Percentiles rank a stretch among this genome's conserved stretches.
phyloP scores from a whole-genome alignment of 2,888 invertebrate genomes.

The Muscina levida region DNA sequence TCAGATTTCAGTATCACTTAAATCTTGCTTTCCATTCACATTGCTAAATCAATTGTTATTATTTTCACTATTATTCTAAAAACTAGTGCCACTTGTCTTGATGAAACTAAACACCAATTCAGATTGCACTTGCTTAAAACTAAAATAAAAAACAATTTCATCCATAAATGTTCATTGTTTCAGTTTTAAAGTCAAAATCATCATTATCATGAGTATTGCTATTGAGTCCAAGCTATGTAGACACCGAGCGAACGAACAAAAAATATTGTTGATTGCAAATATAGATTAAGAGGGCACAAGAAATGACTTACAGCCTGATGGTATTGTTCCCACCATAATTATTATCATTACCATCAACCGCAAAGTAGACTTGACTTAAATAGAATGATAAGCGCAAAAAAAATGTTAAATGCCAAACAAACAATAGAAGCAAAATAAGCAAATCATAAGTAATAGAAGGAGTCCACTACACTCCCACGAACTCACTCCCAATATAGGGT shows the following conservation, averaged over 20 bases:
- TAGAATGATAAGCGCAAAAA: slow-evolving; percentile 46
- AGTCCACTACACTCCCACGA: background rate
- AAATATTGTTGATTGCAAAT: slow-evolving; percentile 18
- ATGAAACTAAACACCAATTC: background rate
- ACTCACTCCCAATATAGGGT: background rate
- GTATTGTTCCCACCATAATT: slow-evolving; percentile 42
- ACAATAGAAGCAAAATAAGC: slow-evolving; percentile 6
- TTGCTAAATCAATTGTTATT: too few species aligned
- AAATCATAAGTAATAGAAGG: background rate
- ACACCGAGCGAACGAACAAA: slow-evolving; percentile 1
- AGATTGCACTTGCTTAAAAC: background rate
- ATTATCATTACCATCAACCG: slow-evolving; percentile 34
- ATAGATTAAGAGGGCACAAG: background rate
- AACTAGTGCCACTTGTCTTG: slow-evolving; percentile 17
- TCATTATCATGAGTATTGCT: slow-evolving; percentile 13
- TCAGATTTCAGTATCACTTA: too few species aligned
- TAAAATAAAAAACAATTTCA: too few species aligned
- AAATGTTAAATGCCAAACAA: slow-evolving; percentile 24
- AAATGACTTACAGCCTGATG: slow-evolving; percentile 18
- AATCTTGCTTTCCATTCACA: too few species aligned
- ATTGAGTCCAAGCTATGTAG: background rate
- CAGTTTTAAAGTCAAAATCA: slow-evolving; percentile 38
- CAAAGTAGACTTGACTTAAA: slow-evolving; percentile 53
- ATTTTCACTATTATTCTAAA: too few species aligned
- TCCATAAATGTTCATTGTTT: slow-evolving; percentile 23